Conservation (phyloP, 92 coral and sea anemone genomes). For the Micromussa lordhowensis region DNA sequence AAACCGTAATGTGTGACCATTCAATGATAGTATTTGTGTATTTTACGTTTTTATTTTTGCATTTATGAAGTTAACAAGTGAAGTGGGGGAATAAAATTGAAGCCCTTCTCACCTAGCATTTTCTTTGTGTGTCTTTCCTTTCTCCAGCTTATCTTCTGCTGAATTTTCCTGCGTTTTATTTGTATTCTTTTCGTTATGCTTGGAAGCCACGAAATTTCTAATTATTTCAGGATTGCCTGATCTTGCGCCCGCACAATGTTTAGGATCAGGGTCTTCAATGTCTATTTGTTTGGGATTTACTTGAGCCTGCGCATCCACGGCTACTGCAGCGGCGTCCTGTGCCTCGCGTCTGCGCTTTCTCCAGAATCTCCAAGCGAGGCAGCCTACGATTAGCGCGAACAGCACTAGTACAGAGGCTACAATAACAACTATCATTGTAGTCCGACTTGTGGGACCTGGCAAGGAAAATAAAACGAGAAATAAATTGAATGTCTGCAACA, state of each 20-base stretch:
- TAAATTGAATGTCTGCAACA: background rate
- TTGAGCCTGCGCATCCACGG: constrained; percentile 30
- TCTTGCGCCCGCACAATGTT: constrained; percentile 56
- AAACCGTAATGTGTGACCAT: background rate
- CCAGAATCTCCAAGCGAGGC: constrained; percentile 75
- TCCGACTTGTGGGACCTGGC: constrained; percentile 3
- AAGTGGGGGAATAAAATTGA: background rate
- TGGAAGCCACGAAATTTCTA: constrained; percentile 71
- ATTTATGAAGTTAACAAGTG: background rate
- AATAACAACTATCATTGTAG: constrained; percentile 35
- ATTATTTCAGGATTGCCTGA: constrained; percentile 75
- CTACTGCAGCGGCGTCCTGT: constrained; percentile 41
- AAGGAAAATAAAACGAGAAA: background rate
- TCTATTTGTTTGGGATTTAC: constrained; percentile 48
- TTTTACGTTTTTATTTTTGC: background rate
- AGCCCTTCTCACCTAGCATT: constrained; percentile 14
- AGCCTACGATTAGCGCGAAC: constrained; percentile 55
- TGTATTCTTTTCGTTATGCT: constrained; percentile 64
- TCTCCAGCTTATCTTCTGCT: constrained; percentile 15
- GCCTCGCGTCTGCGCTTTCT: constrained; percentile 64
- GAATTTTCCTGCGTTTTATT: constrained; percentile 47
- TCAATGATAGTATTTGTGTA: background rate
- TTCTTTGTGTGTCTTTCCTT: constrained; percentile 11
- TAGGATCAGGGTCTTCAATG: constrained; percentile 48
- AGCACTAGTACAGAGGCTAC: constrained; percentile 21